A percentile compares a stretch with the other conserved stretches of the same genome.
Evolutionary conservation across 2,113 vertebrate species (phyloP).

Genomic region (Mugil cephalus): DNA sequence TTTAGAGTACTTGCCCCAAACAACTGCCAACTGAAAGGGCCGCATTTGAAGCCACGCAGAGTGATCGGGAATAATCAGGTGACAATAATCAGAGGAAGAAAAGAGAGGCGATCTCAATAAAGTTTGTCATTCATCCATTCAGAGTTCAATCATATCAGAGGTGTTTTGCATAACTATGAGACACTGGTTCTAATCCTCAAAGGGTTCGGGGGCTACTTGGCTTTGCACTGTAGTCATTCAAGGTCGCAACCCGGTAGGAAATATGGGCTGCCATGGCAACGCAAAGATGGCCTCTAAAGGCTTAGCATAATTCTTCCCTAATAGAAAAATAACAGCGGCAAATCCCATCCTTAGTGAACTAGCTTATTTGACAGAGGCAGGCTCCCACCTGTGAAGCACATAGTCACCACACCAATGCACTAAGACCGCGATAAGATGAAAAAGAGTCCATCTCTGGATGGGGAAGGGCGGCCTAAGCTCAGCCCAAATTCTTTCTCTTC

Average conservation of each 20-base stretch:
- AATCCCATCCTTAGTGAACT: slow-evolving; percentile 97
- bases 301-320: slow-evolving; percentile 97
- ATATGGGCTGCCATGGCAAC: slow-evolving; percentile 98
- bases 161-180: slow-evolving; percentile 94
- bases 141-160: slow-evolving; percentile 84
- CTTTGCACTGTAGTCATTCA: slow-evolving; percentile 97
- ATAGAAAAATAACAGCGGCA: slow-evolving; percentile 99
- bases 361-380: slow-evolving; percentile 90
- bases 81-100: slow-evolving; percentile 79
- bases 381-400: slow-evolving; percentile 91
- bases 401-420: slow-evolving; percentile 82
- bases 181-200: slow-evolving; percentile 96
- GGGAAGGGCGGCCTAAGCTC: slow-evolving; percentile 80
- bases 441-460: slow-evolving; percentile 80
- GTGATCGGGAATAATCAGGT: slow-evolving; percentile 81
- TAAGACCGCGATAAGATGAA: slow-evolving; percentile 82
- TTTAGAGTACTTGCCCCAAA: slow-evolving; percentile 47
- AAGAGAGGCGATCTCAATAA: slow-evolving; percentile 81
- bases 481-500: slow-evolving; percentile 79
- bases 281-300: slow-evolving; percentile 96
- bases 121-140: slow-evolving; percentile 84
- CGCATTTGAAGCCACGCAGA: slow-evolving; percentile 72
- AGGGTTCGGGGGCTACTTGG: slow-evolving; percentile 91
- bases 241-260: slow-evolving; percentile 98
- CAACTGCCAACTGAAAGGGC: slow-evolving; percentile 66